Conservation (phyloP, 2,888 invertebrate genomes). For the Ferrisia virgata region DNA sequence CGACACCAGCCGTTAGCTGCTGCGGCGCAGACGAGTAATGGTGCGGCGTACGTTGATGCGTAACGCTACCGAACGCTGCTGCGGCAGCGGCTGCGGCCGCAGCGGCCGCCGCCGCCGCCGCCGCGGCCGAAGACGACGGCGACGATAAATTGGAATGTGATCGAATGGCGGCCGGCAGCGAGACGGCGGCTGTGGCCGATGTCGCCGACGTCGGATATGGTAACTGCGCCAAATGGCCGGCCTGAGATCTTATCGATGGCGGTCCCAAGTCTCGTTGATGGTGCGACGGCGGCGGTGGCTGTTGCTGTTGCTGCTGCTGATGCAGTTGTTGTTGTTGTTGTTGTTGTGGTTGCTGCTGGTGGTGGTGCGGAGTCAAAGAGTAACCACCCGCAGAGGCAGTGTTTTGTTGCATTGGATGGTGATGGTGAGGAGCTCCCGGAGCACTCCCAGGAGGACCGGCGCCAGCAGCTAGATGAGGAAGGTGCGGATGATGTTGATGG, state of each 20-base stretch:
- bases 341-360: no score
- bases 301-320: no score
- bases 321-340: no score
- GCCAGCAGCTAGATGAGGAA: no score
- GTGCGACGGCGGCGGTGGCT: neutral
- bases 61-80: conserved; percentile 39
- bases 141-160: conserved; percentile 11
- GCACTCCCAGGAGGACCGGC: no score
- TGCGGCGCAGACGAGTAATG: neutral
- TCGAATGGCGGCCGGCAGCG: neutral
- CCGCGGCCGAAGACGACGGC: conserved; percentile 29
- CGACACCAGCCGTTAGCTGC: neutral
- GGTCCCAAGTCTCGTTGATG: conserved; percentile 48
- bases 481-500: conserved; percentile 48
- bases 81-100: conserved; percentile 26
- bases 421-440: no score
- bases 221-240: conserved; percentile 34
- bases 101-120: conserved; percentile 13
- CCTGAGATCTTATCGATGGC: no score
- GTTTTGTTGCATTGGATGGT: neutral
- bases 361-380: neutral
- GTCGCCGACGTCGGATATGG: conserved; percentile 22
- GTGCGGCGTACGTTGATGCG: neutral
- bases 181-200: neutral
- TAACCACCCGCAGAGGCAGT: neutral